These are phyloP conservation scores for Clitarchus hookeri DNA, from an alignment of 2,888 invertebrate species.

Conservation along the genomic window DNA sequence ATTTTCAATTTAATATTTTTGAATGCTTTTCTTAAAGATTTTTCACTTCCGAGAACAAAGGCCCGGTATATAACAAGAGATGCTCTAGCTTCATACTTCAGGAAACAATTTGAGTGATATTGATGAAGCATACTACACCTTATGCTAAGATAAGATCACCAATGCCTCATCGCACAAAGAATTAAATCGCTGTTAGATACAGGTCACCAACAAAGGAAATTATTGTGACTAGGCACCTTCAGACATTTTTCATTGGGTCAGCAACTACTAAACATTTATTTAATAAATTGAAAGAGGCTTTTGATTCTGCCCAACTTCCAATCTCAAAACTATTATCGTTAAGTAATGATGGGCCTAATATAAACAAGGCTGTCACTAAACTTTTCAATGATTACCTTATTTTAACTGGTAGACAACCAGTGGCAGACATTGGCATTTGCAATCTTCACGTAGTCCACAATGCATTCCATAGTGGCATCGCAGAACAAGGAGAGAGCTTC, in stretches of 20 bases:
- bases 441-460: no score
- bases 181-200: no score
- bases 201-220: no score
- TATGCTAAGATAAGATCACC: not conserved
- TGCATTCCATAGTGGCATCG: not conserved
- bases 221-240: no score
- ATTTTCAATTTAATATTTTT: not conserved
- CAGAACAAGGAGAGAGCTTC: slow-evolving; percentile 4
- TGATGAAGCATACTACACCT: not conserved
- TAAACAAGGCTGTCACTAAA: no score
- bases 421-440: no score
- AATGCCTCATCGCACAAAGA: not conserved
- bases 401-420: no score
- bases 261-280: not conserved
- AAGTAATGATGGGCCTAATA: not conserved
- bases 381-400: no score
- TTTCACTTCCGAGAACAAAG: not conserved
- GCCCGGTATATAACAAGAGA: not conserved
- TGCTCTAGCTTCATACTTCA: not conserved
- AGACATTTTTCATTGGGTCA: not conserved
- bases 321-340: not conserved
- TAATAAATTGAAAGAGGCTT: not conserved
- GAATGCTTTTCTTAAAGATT: not conserved
- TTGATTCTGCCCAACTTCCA: not conserved
- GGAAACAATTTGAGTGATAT: not conserved